Base-by-base conservation (phyloP, 1,140 invertebrate genomes). In the Coenobita brevimanus region DNA sequence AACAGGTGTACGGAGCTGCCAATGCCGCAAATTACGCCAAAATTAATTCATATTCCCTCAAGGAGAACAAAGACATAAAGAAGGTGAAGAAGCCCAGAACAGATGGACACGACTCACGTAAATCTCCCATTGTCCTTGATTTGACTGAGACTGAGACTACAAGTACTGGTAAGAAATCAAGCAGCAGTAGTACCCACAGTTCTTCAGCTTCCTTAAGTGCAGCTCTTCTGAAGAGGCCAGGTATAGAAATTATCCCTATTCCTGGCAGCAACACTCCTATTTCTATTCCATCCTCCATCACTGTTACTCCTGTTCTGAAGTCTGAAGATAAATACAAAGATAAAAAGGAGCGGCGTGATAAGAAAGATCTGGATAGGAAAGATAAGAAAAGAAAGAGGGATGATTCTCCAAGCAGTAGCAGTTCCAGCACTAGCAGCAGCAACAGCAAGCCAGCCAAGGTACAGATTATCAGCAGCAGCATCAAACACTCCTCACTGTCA, bases 201-300 rank as follows among this genome's bases (percentile, higher is more conserved):
- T 88, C 90, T 6, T 95, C 95, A 6, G 94, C 95, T 90, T 91
- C 96, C 3, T 94, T 94, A 24, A 93, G 93, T 24, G 94, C 95
- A 92, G 93, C 94, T 30, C 92, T 96, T 43, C 95, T 96, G 88
- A 93, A 95, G 71, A 92, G 96, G 46, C 95, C 96, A 0, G 96
- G 96, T 0, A 97, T 97, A 82, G 96, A 97, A 92, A 96, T 97
- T 33, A 96, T 97, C 91, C 96, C 96, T 0, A 95, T 96, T 75
- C 93, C 94, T 0, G 94, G 95, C 0, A 92, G 94, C 1, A 73
- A 83, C 46, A 92, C 94, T 0, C 94, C 94, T 17, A 93, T 95
- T 2, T 93, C 94, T 43, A 92, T 96, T 41, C 95, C 96, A 8
- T 96, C 95, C 92, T 96, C 96, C 2, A 96, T 97, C 27, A 97